phyloP scores from a whole-genome alignment of 2,797 vertebrate genomes.

The Rhinella marina region DNA sequence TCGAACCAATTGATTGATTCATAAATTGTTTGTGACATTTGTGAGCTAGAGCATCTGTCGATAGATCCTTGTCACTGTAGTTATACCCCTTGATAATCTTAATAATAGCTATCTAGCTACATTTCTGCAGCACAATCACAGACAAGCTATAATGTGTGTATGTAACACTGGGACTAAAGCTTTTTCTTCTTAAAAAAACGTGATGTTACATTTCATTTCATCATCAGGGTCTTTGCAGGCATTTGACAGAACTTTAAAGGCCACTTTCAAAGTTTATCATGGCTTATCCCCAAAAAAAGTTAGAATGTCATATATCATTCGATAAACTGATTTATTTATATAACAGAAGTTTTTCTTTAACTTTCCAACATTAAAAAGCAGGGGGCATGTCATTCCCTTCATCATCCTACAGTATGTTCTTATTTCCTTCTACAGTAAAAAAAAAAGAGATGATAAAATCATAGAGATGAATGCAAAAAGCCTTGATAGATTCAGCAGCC shows the following conservation, averaged over 20 bases:
- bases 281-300: not conserved
- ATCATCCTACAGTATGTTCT: not conserved
- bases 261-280: slow-evolving; percentile 5
- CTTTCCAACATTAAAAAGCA: not conserved
- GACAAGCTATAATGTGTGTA: not conserved
- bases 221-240: slow-evolving; percentile 11
- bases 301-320: slow-evolving; percentile 18
- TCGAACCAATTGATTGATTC: slow-evolving; percentile 38
- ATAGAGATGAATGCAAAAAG: not conserved
- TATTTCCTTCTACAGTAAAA: not conserved
- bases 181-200: slow-evolving; percentile 34
- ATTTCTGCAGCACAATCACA: not conserved
- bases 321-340: slow-evolving; percentile 18
- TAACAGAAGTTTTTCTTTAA: not conserved
- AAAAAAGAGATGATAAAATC: not conserved
- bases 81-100: slow-evolving; percentile 23
- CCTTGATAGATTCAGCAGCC: not conserved
- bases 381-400: not conserved
- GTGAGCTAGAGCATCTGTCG: not conserved
- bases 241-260: slow-evolving; percentile 41
- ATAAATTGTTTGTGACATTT: slow-evolving; percentile 35
- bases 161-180: not conserved
- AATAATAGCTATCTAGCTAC: slow-evolving; percentile 34
- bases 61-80: slow-evolving; percentile 10
- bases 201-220: slow-evolving; percentile 13